These are phyloP conservation scores for Setophaga coronata DNA, from an alignment of 2,113 vertebrate species.

Conservation along the genomic window DNA sequence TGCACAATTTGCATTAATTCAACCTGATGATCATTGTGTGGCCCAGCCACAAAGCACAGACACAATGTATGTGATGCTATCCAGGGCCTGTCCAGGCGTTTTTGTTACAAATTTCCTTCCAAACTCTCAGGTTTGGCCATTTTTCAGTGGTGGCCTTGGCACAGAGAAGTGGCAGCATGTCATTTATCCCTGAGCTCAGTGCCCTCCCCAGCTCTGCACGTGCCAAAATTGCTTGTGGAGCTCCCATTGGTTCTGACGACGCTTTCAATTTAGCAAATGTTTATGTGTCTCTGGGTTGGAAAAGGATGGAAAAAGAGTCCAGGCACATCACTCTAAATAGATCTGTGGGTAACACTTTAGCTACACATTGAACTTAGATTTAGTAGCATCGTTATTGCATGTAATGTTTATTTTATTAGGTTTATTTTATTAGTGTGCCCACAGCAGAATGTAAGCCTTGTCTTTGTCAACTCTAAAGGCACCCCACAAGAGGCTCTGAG, in stretches of 20 bases:
- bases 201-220: not conserved
- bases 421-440: conserved; percentile 68
- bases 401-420: conserved; percentile 68
- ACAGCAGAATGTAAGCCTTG: conserved; percentile 58
- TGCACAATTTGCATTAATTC: not conserved
- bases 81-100: not conserved
- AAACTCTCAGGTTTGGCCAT: not conserved
- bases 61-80: rapidly evolving
- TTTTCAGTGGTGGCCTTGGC: conserved; percentile 20
- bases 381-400: conserved; percentile 62
- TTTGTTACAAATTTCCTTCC: not conserved
- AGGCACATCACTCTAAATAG: conserved; percentile 47
- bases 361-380: conserved; percentile 58
- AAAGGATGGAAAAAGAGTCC: conserved; percentile 29
- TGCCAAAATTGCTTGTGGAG: not conserved
- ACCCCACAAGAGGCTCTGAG: conserved; percentile 62
- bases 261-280: conserved; percentile 36
- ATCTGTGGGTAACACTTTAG: conserved; percentile 66
- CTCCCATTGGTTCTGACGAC: not conserved
- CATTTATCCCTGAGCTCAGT: not conserved
- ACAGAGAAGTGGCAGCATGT: not conserved
- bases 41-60: not conserved
- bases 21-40: not conserved
- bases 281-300: conserved; percentile 13
- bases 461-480: conserved; percentile 61